These are phyloP conservation scores for Lemur catta DNA, from an alignment of 2,797 vertebrate species.

Conservation along the genomic window DNA sequence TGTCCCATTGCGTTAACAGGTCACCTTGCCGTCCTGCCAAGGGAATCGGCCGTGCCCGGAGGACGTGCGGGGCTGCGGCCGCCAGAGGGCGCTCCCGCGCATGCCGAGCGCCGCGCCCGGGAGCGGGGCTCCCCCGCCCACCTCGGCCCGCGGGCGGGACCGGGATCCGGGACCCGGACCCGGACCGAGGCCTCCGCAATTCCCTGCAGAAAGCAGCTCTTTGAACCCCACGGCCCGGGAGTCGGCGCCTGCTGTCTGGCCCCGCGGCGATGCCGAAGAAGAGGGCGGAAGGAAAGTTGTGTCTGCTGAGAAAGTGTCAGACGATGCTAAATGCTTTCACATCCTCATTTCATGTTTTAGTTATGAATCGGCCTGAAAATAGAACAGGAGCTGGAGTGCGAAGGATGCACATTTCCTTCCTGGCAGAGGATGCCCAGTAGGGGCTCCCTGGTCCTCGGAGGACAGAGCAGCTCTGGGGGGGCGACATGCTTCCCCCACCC, in stretches of 20 bases:
- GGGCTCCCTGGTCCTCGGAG: background rate
- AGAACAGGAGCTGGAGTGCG: background rate
- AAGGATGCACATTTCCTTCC: background rate
- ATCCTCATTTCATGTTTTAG: background rate
- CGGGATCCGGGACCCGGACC: too few relatives aligned
- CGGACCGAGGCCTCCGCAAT: background rate
- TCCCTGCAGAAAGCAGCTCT: background rate
- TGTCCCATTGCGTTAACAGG: background rate
- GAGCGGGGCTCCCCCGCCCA: accelerated
- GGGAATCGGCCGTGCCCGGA: background rate
- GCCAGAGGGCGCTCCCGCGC: conserved; percentile 21
- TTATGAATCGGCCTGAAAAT: background rate
- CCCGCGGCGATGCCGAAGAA: background rate
- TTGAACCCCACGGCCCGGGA: background rate
- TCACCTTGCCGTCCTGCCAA: background rate
- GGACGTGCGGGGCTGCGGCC: background rate
- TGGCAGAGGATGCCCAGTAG: background rate
- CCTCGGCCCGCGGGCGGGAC: accelerated
- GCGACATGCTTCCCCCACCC: background rate
- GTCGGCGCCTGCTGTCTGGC: background rate
- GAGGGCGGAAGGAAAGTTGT: too few relatives aligned
- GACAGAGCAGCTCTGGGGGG: background rate
- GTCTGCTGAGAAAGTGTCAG: background rate
- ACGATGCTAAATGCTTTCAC: background rate
- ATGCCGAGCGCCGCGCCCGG: background rate